phyloP scores from a whole-genome alignment of 2,797 vertebrate genomes.

The Centroberyx gerrardi region DNA sequence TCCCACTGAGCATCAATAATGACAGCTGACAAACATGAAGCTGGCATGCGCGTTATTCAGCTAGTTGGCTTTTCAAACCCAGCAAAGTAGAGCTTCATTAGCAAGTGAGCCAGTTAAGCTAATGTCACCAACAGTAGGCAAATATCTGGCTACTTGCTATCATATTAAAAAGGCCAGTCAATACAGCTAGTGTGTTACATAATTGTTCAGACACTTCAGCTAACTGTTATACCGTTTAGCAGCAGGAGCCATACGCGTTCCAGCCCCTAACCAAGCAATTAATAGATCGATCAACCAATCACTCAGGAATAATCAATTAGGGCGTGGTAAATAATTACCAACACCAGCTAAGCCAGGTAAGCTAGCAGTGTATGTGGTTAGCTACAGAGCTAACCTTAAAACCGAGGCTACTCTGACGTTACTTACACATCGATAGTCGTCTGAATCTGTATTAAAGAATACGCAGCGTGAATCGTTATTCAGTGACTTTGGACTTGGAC shows the following conservation, averaged over 20 bases:
- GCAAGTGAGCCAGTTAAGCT: background rate
- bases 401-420: conserved; percentile 8
- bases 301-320: background rate
- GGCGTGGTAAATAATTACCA: background rate
- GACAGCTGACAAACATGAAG: background rate
- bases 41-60: background rate
- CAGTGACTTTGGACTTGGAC: background rate
- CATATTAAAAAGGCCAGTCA: background rate
- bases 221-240: background rate
- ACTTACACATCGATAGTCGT: conserved; percentile 86
- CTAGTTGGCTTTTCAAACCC: background rate
- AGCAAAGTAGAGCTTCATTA: background rate
- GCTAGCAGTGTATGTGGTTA: conserved; percentile 21
- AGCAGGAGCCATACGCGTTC: background rate
- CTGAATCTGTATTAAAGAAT: conserved; percentile 76
- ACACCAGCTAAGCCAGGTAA: background rate
- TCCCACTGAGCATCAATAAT: background rate
- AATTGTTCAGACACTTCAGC: background rate
- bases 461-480: conserved; percentile 75
- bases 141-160: background rate
- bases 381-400: conserved; percentile 10
- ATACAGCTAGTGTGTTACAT: background rate
- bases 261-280: background rate
- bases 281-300: background rate
- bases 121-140: background rate